Evolutionary conservation across 2,797 vertebrate species (phyloP), one percentile per base, ranked within the genome.

Genomic region (Cuculus canorus): DNA sequence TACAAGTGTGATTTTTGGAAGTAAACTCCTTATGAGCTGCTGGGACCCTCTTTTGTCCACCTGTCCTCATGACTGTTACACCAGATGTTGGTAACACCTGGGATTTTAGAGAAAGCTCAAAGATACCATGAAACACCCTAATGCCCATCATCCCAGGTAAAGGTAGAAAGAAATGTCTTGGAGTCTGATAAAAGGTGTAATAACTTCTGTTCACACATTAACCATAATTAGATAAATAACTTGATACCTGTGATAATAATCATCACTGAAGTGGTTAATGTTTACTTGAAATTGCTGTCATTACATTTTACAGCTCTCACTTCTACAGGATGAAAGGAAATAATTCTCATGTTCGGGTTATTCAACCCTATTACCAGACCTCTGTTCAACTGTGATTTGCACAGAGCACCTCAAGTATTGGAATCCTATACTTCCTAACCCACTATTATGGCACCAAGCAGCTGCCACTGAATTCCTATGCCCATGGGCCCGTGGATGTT

Each of bases 281-380:
- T 93, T 96, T 93, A 85, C 86, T 89, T 56, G 14, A 52, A 82
- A 92, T 71, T 92, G 83, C 65, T 89, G 43, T 60, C 78, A 89
- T 93, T 93, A 64, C 23, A 8, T 93, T 95, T 93, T 93, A 95
- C 71, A 89, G 88, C 78, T 89, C 71, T 93, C 83, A 47, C 64
- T 93, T 72, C 48, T 70, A 5, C 22, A 37, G 35, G 35, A 84
- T 57, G 39, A 89, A 84, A 77, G 68, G 71, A 59, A 92, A 47
- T 9, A 37, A 90, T 68, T 61, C 18, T 8, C 57, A 25, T 23
- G 32, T 39, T 56, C 41, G 37, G 50, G 54, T 89, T 64, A 64
- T 32, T 65, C 85, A 35, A 21, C 7, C 32, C 25, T 41, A 4
- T 45, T 68, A 60, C 23, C 60, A 80, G 65, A 88, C 33, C 25